Evolutionary conservation across 1,140 invertebrate genomes (phyloP).

Genomic region (Piezodorus guildinii): DNA sequence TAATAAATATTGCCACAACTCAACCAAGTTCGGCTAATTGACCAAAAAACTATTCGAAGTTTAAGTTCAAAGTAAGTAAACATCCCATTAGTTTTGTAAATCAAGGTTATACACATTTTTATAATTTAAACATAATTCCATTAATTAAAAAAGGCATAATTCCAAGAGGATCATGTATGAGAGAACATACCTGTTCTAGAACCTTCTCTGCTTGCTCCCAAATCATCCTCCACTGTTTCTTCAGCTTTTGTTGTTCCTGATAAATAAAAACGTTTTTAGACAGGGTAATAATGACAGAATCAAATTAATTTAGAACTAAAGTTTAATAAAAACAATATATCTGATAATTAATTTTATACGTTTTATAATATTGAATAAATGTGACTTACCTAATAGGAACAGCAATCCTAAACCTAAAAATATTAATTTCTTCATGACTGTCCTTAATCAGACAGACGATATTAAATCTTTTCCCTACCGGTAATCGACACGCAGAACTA

Average conservation of each 20-base stretch:
- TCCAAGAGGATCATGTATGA: no score
- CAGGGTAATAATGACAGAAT: not conserved
- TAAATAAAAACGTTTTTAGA: slow-evolving; percentile 27
- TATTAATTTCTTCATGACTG: slow-evolving; percentile 42
- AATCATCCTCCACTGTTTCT: slow-evolving; percentile 54
- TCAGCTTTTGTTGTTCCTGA: slow-evolving; percentile 34
- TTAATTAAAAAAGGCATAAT: no score
- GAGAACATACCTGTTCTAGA: slow-evolving; percentile 61
- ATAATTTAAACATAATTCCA: no score
- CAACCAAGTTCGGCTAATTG: no score
- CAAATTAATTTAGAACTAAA: not conserved
- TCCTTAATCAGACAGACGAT: not conserved
- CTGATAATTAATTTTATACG: no score
- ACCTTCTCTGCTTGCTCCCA: slow-evolving; percentile 66
- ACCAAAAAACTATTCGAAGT: no score
- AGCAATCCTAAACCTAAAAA: slow-evolving; percentile 38
- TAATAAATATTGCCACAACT: no score
- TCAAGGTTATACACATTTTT: no score
- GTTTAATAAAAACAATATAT: not conserved
- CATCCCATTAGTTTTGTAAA: no score
- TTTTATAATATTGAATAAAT: no score
- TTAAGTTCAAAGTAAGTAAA: no score
- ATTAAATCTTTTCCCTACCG: not conserved
- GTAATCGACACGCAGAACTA: not conserved
- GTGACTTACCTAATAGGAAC: slow-evolving; percentile 40